These are phyloP conservation scores for Scaptomyza hsui DNA, from an alignment of 1,140 invertebrate species.

Conservation along the genomic window DNA sequence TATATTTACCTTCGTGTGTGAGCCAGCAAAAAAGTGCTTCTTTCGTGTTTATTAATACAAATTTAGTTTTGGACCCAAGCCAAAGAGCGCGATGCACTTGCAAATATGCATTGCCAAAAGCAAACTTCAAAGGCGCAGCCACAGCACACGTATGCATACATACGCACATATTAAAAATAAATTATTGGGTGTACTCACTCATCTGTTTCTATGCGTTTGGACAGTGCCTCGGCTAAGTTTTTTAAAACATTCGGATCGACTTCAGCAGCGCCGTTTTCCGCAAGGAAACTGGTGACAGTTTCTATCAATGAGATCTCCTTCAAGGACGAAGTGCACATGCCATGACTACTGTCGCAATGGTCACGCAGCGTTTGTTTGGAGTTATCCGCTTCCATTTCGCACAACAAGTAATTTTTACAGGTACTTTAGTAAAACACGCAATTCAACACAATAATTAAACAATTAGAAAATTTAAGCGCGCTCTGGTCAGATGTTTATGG, in stretches of 20 bases:
- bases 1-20: slow-evolving; percentile 2
- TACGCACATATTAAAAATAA: slow-evolving; percentile 30
- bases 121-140: slow-evolving; percentile 43
- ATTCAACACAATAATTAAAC: not conserved
- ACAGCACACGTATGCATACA: not conserved
- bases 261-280: slow-evolving; percentile 67
- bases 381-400: slow-evolving; percentile 48
- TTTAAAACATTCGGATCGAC: slow-evolving; percentile 60
- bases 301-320: slow-evolving; percentile 68
- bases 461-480: slow-evolving; percentile 48
- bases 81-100: slow-evolving; percentile 47
- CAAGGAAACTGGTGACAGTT: slow-evolving; percentile 69
- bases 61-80: slow-evolving; percentile 47
- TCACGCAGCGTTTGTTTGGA: slow-evolving; percentile 62
- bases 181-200: slow-evolving; percentile 52
- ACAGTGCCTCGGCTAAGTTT: slow-evolving; percentile 65
- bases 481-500: slow-evolving; percentile 42
- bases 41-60: slow-evolving; percentile 36
- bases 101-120: slow-evolving; percentile 38
- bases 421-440: not conserved
- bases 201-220: slow-evolving; percentile 65
- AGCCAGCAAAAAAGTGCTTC: slow-evolving; percentile 13
- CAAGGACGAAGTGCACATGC: slow-evolving; percentile 61
- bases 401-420: not conserved
- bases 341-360: slow-evolving; percentile 43